A percentile compares a stretch with the other conserved stretches of the same genome.
These are phyloP conservation scores for Thryonomys swinderianus DNA, from an alignment of 2,113 vertebrate genomes.

Conservation along the genomic window DNA sequence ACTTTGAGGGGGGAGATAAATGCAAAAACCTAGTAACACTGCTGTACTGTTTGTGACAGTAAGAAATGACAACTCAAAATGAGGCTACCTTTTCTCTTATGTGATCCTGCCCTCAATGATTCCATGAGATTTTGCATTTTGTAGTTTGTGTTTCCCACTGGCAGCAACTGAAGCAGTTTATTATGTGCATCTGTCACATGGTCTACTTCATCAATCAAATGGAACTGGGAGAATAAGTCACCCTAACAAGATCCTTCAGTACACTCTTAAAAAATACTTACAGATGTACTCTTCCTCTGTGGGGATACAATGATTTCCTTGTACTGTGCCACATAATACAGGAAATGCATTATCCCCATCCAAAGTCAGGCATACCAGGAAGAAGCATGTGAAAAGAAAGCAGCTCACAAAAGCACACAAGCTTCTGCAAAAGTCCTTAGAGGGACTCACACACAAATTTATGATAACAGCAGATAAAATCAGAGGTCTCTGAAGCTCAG, in stretches of 20 bases:
- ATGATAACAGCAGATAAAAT: constrained; percentile 63
- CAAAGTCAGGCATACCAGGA: constrained; percentile 81
- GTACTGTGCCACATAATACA: constrained; percentile 81
- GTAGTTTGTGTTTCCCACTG: constrained; percentile 84
- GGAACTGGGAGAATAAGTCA: constrained; percentile 84
- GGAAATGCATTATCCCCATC: constrained; percentile 87
- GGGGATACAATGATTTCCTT: constrained; percentile 86
- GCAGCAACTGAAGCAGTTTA: constrained; percentile 86
- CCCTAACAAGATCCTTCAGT: constrained; percentile 86
- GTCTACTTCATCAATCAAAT: constrained; percentile 86
- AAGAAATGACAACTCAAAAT: constrained; percentile 72
- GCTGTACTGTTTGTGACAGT: constrained; percentile 71
- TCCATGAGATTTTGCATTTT: constrained; percentile 79
- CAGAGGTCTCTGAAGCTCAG: constrained; percentile 63
- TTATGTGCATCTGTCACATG: constrained; percentile 86
- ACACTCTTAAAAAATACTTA: constrained; percentile 84
- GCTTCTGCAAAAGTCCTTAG: constrained; percentile 82
- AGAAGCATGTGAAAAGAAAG: constrained; percentile 81
- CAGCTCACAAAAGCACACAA: constrained; percentile 83
- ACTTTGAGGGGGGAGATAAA: constrained; percentile 61
- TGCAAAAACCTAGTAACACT: constrained; percentile 74
- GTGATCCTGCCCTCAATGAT: constrained; percentile 79
- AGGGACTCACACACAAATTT: constrained; percentile 76
- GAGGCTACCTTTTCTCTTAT: constrained; percentile 71
- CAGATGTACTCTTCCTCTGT: constrained; percentile 84